Conservation (phyloP, 2,113 vertebrate species). For the Hucho hucho region DNA sequence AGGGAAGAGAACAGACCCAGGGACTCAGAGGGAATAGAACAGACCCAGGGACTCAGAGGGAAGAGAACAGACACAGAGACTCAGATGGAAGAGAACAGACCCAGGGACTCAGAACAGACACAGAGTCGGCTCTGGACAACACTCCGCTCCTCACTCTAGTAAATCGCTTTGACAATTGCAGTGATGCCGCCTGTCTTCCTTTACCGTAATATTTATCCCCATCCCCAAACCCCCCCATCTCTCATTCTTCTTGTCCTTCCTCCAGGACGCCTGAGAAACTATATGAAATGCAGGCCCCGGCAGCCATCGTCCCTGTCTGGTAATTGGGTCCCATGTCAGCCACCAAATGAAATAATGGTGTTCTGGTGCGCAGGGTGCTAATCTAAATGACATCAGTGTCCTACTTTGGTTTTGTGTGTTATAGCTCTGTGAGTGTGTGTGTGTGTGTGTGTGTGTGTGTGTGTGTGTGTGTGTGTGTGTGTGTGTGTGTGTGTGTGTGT, state of each 20-base stretch:
- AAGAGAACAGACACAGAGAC: neutral
- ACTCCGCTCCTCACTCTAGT: neutral
- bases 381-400: constrained; percentile 75
- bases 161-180: constrained; percentile 49
- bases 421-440: neutral
- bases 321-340: constrained; percentile 75
- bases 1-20: constrained; percentile 8
- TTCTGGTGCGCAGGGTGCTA: constrained; percentile 61
- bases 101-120: no score
- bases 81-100: no score
- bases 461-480: no score
- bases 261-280: constrained; percentile 42
- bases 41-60: neutral
- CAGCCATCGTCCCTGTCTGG: constrained; percentile 57
- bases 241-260: constrained; percentile 14
- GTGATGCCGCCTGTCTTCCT: constrained; percentile 23
- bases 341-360: constrained; percentile 65
- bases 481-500: no score
- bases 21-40: constrained; percentile 7
- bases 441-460: no score
- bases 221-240: neutral
- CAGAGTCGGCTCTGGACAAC: no score
- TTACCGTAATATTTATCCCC: constrained; percentile 57
- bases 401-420: constrained; percentile 53
- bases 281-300: constrained; percentile 59